These are phyloP conservation scores for Falcaria lacertinaria DNA, from an alignment of 2,888 invertebrate genomes.

Conservation along the genomic window DNA sequence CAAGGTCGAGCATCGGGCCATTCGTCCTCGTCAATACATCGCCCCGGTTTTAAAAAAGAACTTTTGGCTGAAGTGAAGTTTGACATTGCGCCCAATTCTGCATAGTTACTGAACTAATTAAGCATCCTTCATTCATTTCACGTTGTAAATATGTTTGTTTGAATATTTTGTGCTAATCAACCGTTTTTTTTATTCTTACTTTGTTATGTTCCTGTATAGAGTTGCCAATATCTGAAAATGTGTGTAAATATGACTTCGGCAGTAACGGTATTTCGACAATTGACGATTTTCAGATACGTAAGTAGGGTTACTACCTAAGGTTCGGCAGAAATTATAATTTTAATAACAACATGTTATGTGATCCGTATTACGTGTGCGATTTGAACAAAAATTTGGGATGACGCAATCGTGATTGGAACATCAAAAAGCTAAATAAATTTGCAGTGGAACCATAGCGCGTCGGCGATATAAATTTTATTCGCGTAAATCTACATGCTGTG, in stretches of 20 bases:
- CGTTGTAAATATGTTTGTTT: no score
- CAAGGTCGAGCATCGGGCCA: constrained; percentile 34
- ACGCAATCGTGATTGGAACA: background rate
- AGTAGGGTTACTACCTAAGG: background rate
- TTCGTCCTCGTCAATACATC: constrained; percentile 15
- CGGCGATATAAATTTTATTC: background rate
- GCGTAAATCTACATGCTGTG: constrained; percentile 1
- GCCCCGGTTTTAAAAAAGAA: background rate
- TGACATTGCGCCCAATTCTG: background rate
- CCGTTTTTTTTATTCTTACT: no score
- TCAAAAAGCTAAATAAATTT: background rate
- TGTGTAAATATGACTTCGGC: no score
- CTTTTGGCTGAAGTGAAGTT: background rate
- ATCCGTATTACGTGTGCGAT: background rate
- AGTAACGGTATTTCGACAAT: background rate
- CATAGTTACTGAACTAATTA: background rate
- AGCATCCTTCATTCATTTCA: background rate
- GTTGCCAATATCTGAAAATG: no score
- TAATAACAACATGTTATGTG: background rate
- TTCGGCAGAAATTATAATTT: background rate
- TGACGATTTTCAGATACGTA: background rate
- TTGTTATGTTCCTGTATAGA: no score
- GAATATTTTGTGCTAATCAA: no score
- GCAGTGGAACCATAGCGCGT: background rate
- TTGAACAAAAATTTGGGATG: background rate